Base-by-base conservation (phyloP, 2,888 invertebrate genomes). In the Monopis laevigella region DNA sequence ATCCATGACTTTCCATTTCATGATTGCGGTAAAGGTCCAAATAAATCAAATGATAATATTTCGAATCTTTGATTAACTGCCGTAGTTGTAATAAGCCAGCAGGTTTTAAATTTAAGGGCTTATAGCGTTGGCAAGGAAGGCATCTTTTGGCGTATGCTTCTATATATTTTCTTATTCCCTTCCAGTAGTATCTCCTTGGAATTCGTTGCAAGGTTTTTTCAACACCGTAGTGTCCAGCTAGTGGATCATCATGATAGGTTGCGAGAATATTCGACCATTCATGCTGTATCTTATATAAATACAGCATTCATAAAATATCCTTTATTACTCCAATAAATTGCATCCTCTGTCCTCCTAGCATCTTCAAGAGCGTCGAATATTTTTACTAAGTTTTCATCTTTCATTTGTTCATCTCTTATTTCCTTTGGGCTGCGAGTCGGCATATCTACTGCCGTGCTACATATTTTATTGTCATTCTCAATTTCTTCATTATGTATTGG, bases 401-500 rank as follows among this genome's bases (percentile, higher is more conserved):
- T n/a, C 2, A 44, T 13, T 29, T 43, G 40, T 3, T 30, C 29
- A n/a, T 19, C 13, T 11, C 43, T 35, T 10, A 40, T 34, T 13
- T 40, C 5, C 5, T 6, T 5, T 29, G 29, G 7, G 4, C n/a
- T 29, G 5, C 5, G 5, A 11, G 11, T 11, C 11, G 39, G 44
- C 1, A 39, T 8, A 14, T 41, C 41, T 17, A 41, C 14, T 6
- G 35, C 38, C 3, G 39, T 19, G 1, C 32, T 26, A 17, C 41
- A 38, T 3, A 44, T 17, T 6, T 32, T 34, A 16, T 30, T 39
- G 2, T 18, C 27, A 8, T 21, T 18, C 14, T 21, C 29, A 12
- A 19, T 29, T 10, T 6, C 11, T 29, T 6, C 11, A 5, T 29
- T 27, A 26, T 28, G 38, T 13, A 51, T 46, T 8, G 53, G 50